Evolutionary conservation across 2,888 invertebrate species (phyloP).

Genomic region (Trypoxylon attenuatum): DNA sequence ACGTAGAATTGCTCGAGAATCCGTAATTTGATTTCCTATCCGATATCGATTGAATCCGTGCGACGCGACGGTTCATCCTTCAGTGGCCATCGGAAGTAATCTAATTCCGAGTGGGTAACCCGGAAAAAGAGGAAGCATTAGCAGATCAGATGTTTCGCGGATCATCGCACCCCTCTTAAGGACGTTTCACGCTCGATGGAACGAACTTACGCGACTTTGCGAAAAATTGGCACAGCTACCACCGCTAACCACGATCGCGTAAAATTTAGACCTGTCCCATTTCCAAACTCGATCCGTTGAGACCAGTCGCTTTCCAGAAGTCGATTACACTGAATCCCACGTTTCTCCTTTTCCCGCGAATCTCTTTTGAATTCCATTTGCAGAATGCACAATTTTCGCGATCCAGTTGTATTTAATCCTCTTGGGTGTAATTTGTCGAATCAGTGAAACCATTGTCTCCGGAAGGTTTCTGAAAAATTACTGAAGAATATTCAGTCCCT

Average conservation of each 20-base stretch:
- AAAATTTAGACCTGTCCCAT: no score
- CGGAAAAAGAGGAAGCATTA: slow-evolving; percentile 42
- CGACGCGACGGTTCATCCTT: slow-evolving; percentile 32
- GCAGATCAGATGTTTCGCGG: slow-evolving; percentile 39
- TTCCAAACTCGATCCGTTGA: no score
- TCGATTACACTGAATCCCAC: no score
- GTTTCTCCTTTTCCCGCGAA: no score
- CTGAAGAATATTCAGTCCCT: not conserved
- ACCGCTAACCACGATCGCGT: no score
- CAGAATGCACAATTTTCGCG: no score
- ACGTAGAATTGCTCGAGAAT: slow-evolving; percentile 29
- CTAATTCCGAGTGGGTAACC: slow-evolving; percentile 44
- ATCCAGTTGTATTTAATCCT: no score
- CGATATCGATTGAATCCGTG: slow-evolving; percentile 26
- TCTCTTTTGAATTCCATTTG: no score
- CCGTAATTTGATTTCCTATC: slow-evolving; percentile 44
- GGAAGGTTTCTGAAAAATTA: not conserved
- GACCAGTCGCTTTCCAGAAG: no score
- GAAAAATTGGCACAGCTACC: no score
- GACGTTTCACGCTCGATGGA: slow-evolving; percentile 25
- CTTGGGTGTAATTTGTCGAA: no score
- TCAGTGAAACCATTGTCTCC: not conserved
- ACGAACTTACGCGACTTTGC: slow-evolving; percentile 33
- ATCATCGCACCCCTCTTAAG: slow-evolving; percentile 20
- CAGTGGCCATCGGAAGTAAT: slow-evolving; percentile 46